Conservation (phyloP, 1,140 invertebrate genomes). For the Drosophila pectinifera region DNA sequence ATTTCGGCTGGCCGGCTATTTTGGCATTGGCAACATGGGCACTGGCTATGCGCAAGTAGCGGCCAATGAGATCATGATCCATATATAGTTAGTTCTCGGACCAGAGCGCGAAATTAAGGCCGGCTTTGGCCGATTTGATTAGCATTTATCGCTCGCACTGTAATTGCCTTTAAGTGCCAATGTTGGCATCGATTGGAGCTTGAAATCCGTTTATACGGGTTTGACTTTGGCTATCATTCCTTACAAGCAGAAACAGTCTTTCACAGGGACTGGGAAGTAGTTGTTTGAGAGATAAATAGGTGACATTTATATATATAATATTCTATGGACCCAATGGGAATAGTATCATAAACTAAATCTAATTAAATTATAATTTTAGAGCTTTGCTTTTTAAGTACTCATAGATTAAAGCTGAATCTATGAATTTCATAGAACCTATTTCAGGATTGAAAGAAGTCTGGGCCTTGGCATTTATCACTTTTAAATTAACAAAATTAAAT, state of each 20-base stretch:
- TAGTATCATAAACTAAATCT: too few relatives aligned
- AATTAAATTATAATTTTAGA: too few relatives aligned
- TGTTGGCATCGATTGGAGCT: slow-evolving; percentile 13
- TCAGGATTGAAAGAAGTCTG: too few relatives aligned
- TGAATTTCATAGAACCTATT: too few relatives aligned
- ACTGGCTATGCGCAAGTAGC: slow-evolving; percentile 67
- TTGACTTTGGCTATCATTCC: not conserved
- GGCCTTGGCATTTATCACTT: too few relatives aligned
- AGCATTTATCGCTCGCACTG: slow-evolving; percentile 58
- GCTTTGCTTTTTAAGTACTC: too few relatives aligned
- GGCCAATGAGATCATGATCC: slow-evolving; percentile 75
- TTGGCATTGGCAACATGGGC: slow-evolving; percentile 33
- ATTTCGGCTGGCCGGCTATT: slow-evolving; percentile 7
- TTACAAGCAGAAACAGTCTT: not conserved
- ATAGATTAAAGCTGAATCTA: too few relatives aligned
- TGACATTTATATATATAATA: too few relatives aligned
- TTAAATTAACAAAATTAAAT: too few relatives aligned
- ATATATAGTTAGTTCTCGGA: slow-evolving; percentile 46
- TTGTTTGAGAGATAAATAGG: too few relatives aligned
- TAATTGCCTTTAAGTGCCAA: slow-evolving; percentile 52
- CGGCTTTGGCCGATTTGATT: slow-evolving; percentile 54
- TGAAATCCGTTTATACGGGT: not conserved
- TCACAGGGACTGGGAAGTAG: not conserved
- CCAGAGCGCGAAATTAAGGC: slow-evolving; percentile 30
- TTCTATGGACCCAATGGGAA: too few relatives aligned